These are phyloP conservation scores for Ceraclea dissimilis DNA, from an alignment of 2,888 invertebrate genomes.

Conservation along the genomic window DNA sequence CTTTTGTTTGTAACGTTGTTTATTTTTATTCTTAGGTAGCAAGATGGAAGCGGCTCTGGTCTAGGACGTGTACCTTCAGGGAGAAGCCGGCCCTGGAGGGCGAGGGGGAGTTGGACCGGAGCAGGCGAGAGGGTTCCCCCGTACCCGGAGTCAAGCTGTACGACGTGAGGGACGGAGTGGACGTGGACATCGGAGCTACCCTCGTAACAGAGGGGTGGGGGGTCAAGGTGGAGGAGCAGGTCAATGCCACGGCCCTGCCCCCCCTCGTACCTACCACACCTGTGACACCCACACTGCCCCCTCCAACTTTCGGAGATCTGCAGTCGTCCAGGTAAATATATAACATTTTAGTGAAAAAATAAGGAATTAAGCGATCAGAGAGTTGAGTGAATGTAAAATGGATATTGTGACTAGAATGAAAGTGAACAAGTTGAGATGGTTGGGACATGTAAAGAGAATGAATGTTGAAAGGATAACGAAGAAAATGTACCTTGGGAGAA, in stretches of 20 bases:
- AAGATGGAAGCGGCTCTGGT: slow-evolving; percentile 73
- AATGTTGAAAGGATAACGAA: too few relatives aligned
- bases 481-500: too few relatives aligned
- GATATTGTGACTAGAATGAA: too few relatives aligned
- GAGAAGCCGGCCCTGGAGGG: slow-evolving; percentile 37
- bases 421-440: too few relatives aligned
- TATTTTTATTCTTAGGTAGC: slow-evolving; percentile 44
- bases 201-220: slow-evolving; percentile 56
- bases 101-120: slow-evolving; percentile 27
- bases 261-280: slow-evolving; percentile 31
- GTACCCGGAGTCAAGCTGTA: slow-evolving; percentile 72
- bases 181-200: slow-evolving; percentile 55
- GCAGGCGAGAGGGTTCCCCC: slow-evolving; percentile 59
- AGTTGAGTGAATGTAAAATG: too few relatives aligned
- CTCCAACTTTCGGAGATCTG: slow-evolving; percentile 38
- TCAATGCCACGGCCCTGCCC: slow-evolving; percentile 28
- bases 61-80: slow-evolving; percentile 67
- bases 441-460: too few relatives aligned
- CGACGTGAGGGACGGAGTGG: slow-evolving; percentile 56
- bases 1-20: too few relatives aligned
- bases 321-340: slow-evolving; percentile 33
- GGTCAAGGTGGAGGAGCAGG: slow-evolving; percentile 31
- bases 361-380: too few relatives aligned
- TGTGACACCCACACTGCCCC: slow-evolving; percentile 24
- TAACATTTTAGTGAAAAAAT: too few relatives aligned